Conservation (phyloP, 2,888 invertebrate species). For the Parnassius glacialis region DNA sequence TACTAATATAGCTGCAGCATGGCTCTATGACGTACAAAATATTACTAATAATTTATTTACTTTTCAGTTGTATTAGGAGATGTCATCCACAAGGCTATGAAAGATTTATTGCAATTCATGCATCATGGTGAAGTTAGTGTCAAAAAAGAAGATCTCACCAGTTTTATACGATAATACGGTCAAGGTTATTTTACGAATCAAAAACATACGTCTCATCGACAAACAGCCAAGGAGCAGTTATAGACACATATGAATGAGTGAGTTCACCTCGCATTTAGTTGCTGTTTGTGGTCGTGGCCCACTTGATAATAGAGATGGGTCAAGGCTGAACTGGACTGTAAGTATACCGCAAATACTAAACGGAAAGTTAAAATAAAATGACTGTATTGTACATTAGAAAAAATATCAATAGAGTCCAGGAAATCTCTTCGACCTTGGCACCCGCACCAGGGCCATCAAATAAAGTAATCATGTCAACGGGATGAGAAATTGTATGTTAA, state of each 20-base stretch:
- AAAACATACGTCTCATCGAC: conserved; percentile 68
- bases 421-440: conserved; percentile 54
- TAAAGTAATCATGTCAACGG: conserved; percentile 73
- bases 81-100: conserved; percentile 86
- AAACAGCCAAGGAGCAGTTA: conserved; percentile 65
- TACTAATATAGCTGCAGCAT: too few species aligned
- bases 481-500: conserved; percentile 47
- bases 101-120: conserved; percentile 87
- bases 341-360: conserved; percentile 13
- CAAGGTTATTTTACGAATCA: conserved; percentile 80
- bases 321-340: conserved; percentile 61
- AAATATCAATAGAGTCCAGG: conserved; percentile 15
- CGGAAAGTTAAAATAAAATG: neutral
- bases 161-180: conserved; percentile 63
- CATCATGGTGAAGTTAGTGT: conserved; percentile 89
- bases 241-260: conserved; percentile 54
- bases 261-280: conserved; percentile 66
- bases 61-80: conserved; percentile 85
- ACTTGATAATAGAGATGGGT: conserved; percentile 66
- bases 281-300: conserved; percentile 68
- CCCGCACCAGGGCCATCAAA: conserved; percentile 55
- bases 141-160: conserved; percentile 84
- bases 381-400: neutral
- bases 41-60: conserved; percentile 10
- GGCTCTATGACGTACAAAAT: too few species aligned